phyloP scores from a whole-genome alignment of 1,140 invertebrate species.

The Cyrtorhinus lividipennis region DNA sequence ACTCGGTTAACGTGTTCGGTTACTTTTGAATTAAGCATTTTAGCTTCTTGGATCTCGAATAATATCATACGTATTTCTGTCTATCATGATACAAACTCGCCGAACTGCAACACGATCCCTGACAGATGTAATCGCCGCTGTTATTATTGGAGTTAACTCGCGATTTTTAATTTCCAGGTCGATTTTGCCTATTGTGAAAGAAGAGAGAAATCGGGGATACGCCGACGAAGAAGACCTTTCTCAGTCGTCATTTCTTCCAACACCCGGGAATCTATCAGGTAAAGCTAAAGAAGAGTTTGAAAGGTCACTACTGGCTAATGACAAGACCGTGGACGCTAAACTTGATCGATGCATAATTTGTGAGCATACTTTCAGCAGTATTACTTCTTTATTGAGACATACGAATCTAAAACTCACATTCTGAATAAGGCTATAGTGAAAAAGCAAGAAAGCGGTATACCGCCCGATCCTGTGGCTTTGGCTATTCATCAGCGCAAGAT shows the following conservation, averaged over 20 bases:
- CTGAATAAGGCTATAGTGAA: not conserved
- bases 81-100: no score
- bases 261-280: not conserved
- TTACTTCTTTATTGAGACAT: slow-evolving; percentile 1
- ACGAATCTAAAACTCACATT: not conserved
- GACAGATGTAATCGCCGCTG: no score
- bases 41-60: not conserved
- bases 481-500: not conserved
- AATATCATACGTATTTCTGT: not conserved
- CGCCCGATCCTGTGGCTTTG: not conserved
- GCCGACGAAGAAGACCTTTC: not conserved
- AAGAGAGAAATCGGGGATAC: not conserved
- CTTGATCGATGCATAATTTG: not conserved
- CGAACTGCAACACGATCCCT: no score
- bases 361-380: not conserved
- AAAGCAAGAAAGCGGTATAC: not conserved
- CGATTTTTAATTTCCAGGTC: not conserved
- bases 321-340: not conserved
- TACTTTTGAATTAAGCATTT: no score
- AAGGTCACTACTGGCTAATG: not conserved
- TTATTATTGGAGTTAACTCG: no score
- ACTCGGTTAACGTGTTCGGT: no score
- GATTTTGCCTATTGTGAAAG: not conserved
- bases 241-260: no score
- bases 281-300: not conserved